Evolutionary conservation across 2,888 invertebrate genomes (phyloP).

Genomic region (Stomorhina lunata): DNA sequence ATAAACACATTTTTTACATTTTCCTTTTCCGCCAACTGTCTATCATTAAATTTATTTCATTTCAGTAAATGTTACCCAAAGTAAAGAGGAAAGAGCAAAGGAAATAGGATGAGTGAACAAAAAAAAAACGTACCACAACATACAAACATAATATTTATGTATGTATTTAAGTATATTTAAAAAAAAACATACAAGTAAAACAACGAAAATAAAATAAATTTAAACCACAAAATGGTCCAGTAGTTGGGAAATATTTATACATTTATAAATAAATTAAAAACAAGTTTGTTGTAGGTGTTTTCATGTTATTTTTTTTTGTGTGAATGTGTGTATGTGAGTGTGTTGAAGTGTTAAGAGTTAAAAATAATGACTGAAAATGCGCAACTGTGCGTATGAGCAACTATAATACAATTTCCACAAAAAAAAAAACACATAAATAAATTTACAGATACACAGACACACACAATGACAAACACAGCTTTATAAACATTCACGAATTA

Average conservation of each 20-base stretch:
- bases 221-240: conserved; percentile 33
- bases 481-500: not conserved
- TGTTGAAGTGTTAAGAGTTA: conserved; percentile 16
- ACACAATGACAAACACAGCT: not conserved
- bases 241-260: conserved; percentile 4
- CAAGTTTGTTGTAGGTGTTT: no score
- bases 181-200: not conserved
- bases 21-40: conserved; percentile 24
- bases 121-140: no score
- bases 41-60: conserved; percentile 21
- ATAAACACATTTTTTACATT: conserved; percentile 2
- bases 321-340: not conserved
- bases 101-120: not conserved
- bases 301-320: no score
- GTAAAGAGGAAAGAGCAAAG: not conserved
- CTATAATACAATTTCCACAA: conserved; percentile 71
- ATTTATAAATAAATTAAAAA: conserved; percentile 14
- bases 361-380: conserved; percentile 61
- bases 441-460: not conserved
- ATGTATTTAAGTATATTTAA: no score
- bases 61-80: not conserved
- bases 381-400: conserved; percentile 76
- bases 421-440: not conserved
- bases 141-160: no score
- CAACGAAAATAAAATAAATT: conserved; percentile 13